These are phyloP conservation scores for Aleiodes sp. DNA, from an alignment of 1,140 invertebrate species.

Conservation along the genomic window DNA sequence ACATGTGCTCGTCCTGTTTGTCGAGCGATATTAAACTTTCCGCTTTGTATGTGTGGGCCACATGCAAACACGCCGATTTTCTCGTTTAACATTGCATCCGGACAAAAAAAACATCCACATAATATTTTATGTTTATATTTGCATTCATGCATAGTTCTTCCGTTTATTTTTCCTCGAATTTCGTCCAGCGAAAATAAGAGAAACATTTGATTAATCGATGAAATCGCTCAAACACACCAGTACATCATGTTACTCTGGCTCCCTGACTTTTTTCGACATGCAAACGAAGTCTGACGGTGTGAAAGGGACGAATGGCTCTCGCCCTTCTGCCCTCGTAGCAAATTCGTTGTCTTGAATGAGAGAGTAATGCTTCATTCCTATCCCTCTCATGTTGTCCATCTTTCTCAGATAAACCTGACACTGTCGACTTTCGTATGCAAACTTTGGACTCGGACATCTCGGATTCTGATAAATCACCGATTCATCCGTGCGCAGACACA, in stretches of 20 bases:
- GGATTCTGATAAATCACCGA: slow-evolving; percentile 45
- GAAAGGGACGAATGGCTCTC: slow-evolving; percentile 9
- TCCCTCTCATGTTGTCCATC: slow-evolving; percentile 8
- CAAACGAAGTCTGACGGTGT: background rate
- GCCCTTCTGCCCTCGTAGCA: background rate
- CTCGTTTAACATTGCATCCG: slow-evolving; percentile 14
- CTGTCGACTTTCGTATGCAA: slow-evolving; percentile 30
- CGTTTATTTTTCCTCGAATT: no score
- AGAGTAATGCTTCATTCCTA: background rate
- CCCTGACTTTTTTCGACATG: background rate
- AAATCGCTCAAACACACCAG: no score
- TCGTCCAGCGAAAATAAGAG: background rate
- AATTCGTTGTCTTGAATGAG: background rate
- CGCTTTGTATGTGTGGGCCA: slow-evolving; percentile 1
- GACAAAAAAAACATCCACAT: background rate
- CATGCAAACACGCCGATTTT: slow-evolving; percentile 14
- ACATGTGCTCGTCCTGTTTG: slow-evolving; percentile 11
- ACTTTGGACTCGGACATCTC: slow-evolving; percentile 27
- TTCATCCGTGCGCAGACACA: slow-evolving; percentile 34
- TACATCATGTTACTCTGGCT: background rate
- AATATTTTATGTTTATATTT: slow-evolving; percentile 1
- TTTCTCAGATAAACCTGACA: background rate
- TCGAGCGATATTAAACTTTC: slow-evolving; percentile 17
- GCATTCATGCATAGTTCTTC: no score
- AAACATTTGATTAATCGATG: background rate